phyloP scores from a whole-genome alignment of 1,140 invertebrate genomes.

The Panagrolaimus sp. region DNA sequence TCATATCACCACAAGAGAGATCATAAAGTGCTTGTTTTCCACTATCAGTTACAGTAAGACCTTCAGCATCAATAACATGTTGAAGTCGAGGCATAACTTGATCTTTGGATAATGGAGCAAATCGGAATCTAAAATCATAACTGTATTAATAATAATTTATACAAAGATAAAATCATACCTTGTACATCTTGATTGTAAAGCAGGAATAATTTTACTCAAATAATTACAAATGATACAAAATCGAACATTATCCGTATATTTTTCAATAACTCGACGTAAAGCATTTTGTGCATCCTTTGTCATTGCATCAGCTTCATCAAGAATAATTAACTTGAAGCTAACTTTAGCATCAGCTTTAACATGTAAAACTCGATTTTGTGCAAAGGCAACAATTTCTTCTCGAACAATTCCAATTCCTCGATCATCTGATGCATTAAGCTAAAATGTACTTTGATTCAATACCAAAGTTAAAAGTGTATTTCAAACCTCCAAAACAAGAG shows the following conservation, averaged over 20 bases:
- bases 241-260: conserved; percentile 93
- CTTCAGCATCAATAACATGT: conserved; percentile 77
- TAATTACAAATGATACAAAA: conserved; percentile 99
- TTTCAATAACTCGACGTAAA: conserved; percentile 85
- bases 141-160: conserved; percentile 9
- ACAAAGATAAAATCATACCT: conserved; percentile 60
- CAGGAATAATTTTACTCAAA: conserved; percentile 93
- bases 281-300: conserved; percentile 99
- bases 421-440: conserved; percentile 98
- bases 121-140: conserved; percentile 70
- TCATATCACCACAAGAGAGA: conserved; percentile 92
- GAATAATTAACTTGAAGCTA: conserved; percentile 89
- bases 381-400: conserved; percentile 92
- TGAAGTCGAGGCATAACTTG: conserved; percentile 85
- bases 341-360: conserved; percentile 65
- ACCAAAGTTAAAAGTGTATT: conserved; percentile 9
- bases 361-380: conserved; percentile 91
- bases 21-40: conserved; percentile 83
- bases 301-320: conserved; percentile 99
- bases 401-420: conserved; percentile 93
- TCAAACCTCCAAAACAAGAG: conserved; percentile 70
- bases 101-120: conserved; percentile 75
- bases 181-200: conserved; percentile 92
- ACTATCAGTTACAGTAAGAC: conserved; percentile 76
- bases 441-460: conserved; percentile 66